Evolutionary conservation across 2,797 vertebrate species (phyloP).

Genomic region (Danio albolineatus): DNA sequence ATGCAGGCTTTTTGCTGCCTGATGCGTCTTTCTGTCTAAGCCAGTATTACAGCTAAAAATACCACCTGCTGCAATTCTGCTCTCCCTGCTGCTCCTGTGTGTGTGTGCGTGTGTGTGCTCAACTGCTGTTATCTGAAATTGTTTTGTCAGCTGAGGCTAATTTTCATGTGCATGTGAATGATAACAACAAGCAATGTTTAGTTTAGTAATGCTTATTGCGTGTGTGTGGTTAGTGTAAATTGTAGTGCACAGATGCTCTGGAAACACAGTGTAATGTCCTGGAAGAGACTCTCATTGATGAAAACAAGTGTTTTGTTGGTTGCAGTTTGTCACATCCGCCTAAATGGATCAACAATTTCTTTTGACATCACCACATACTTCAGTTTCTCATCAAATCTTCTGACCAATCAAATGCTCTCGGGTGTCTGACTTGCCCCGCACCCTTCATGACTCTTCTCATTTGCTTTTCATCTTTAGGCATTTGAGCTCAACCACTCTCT

Average conservation of each 20-base stretch:
- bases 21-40: constrained; percentile 60
- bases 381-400: too few relatives aligned
- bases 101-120: constrained; percentile 53
- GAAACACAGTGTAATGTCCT: constrained; percentile 18
- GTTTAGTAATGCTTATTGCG: constrained; percentile 29
- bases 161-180: constrained; percentile 43
- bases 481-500: too few relatives aligned
- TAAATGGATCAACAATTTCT: too few relatives aligned
- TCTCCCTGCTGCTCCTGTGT: constrained; percentile 52
- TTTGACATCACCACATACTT: too few relatives aligned
- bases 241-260: background rate
- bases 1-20: constrained; percentile 48
- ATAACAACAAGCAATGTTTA: constrained; percentile 46
- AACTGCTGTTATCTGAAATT: constrained; percentile 52
- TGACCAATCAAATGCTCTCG: too few relatives aligned
- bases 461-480: too few relatives aligned
- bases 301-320: background rate
- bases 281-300: constrained; percentile 6
- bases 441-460: too few relatives aligned
- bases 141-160: constrained; percentile 46
- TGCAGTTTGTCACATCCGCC: too few relatives aligned
- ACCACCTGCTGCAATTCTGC: constrained; percentile 73
- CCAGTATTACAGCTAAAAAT: constrained; percentile 76
- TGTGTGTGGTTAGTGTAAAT: constrained; percentile 27
- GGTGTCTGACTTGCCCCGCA: too few relatives aligned